Evolutionary conservation across 2,888 invertebrate species (phyloP), one percentile per base, ranked within the genome.

Genomic region (Heliconius charithonia): DNA sequence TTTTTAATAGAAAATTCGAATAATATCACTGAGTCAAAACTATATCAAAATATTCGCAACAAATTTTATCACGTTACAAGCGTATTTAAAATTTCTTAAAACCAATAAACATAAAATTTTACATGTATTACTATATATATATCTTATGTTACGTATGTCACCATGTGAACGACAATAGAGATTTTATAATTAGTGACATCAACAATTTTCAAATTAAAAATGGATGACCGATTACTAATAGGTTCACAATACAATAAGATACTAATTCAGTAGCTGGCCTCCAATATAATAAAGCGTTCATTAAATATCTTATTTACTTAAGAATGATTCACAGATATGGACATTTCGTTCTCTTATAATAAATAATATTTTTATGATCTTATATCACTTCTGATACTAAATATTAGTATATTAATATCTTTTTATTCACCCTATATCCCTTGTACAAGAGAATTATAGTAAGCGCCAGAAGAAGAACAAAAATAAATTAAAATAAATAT

Each of bases 51-150:
- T 77, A 69, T 51, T 80, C 25, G 81, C 81, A 81, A 81, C 79
- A 76, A 74, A 81, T 79, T 62, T 73, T 83, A 82, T 81, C 82
- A 83, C 81, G 80, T 82, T 83, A 84, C 82, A 83, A 82, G 84
- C 84, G 83, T 84, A 83, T 83, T 83, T 16, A 80, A 82, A 82
- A 81, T 80, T 83, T 83, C 83, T 83, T 85, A 82, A 84, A 67
- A 80, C 81, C 81, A 83, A 83, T 81, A 81, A 80, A 75, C 76
- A 83, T 81, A 27, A 16, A 22, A 70, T 62, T 77, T 62, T 32
- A 32, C 51, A 12, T 56, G 41, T 41, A 76, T 75, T 13, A 73
- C 69, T 65, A 80, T 63, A 65, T 63, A 65, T 10, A 70, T 75
- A 81, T 78, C 73, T 72, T 79, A 79, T 63, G 66, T 77, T 79